Percentiles rank a stretch among this genome's conserved stretches.
phyloP scores from a whole-genome alignment of 2,113 vertebrate genomes.

The Poeciliopsis occidentalis region DNA sequence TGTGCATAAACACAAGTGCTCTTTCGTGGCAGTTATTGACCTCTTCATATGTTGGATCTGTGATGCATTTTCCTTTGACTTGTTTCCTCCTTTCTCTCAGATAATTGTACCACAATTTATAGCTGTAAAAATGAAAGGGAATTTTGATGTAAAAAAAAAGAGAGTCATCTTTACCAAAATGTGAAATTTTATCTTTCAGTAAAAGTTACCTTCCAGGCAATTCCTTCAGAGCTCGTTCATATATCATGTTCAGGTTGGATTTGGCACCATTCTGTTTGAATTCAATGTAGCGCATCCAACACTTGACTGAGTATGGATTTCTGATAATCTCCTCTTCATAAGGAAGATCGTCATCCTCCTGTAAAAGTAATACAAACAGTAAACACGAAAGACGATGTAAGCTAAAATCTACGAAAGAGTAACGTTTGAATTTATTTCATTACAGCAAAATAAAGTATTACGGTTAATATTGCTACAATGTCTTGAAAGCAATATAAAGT shows the following conservation, averaged over 20 bases:
- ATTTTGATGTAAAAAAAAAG: background rate
- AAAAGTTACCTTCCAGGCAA: conserved; percentile 87
- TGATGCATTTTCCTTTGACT: conserved; percentile 88
- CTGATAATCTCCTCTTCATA: conserved; percentile 95
- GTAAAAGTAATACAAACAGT: background rate
- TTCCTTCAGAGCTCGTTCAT: conserved; percentile 89
- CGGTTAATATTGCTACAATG: background rate
- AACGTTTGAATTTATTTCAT: background rate
- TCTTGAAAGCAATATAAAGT: background rate
- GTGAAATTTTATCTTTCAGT: background rate
- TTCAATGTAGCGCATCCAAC: conserved; percentile 93
- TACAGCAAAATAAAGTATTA: background rate
- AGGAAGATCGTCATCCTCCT: conserved; percentile 93
- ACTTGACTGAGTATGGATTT: conserved; percentile 92
- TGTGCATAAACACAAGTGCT: conserved; percentile 94
- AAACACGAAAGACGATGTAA: background rate
- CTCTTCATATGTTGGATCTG: conserved; percentile 86
- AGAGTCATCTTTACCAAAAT: background rate
- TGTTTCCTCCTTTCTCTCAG: conserved; percentile 90
- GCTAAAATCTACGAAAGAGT: background rate
- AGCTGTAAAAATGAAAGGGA: conserved; percentile 72
- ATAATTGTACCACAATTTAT: conserved; percentile 95
- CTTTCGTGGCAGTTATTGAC: conserved; percentile 93
- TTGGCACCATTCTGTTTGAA: conserved; percentile 85
- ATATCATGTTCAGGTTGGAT: conserved; percentile 87